Evolutionary conservation across 2,888 invertebrate species (phyloP), one percentile per base, ranked within the genome.

Genomic region (Sericinus montela): DNA sequence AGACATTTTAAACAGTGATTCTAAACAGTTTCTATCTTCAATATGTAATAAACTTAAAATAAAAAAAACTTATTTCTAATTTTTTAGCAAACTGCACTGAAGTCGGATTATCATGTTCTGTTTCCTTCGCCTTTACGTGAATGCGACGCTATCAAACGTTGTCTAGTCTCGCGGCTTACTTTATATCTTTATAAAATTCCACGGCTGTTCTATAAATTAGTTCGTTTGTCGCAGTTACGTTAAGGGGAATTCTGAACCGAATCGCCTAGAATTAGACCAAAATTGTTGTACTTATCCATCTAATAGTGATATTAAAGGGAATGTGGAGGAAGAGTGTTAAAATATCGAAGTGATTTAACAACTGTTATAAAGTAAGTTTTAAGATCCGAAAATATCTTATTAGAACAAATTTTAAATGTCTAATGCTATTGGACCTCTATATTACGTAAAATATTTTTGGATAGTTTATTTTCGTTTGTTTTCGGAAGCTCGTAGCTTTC

Each of bases 261-360:
- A 81, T 78, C 69, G 85, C 80, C 84, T 87, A 87, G 85, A 68
- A 64, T 83, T 76, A 85, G 78, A 85, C 59, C 75, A 75, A 74
- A 75, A 76, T 80, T 75, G 75, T 77, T 76, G 83, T 87, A 85
- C 86, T 86, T 86, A 86, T 76, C 80, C 80, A 84, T 78, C 84
- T 70, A 52, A 67, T 80, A 75, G 73, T 77, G 67, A 68, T 80
- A 69, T 64, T 63, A 61, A 75, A 72, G 86, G 86, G 85, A 86
- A 85, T 85, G 81, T 64, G 65, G 60, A 63, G 67, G 67, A n/a
- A n/a, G n/a, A 56, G 67, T 60, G 58, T 64, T 63, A 56, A 62
- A 59, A 61, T 25, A 63, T 67, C 67, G 66, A 65, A 55, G 59
- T 52, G 55, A 54, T 63, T 61, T 60, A 70, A 67, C 69, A 70